Conservation (phyloP, 2,113 vertebrate genomes). For the Myiagra hebetior region DNA sequence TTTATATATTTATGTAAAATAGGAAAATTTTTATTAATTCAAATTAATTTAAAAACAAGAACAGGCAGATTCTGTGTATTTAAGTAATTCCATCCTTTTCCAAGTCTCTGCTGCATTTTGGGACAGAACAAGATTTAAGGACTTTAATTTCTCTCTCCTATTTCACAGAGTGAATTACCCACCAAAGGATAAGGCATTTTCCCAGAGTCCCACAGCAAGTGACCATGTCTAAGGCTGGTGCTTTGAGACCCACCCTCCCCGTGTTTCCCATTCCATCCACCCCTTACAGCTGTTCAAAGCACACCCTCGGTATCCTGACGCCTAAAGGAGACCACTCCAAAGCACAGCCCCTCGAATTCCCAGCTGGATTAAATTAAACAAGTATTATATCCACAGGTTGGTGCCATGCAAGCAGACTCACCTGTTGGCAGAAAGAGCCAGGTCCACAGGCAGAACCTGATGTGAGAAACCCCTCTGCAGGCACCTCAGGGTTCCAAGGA, state of each 20-base stretch:
- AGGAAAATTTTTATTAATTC: background rate
- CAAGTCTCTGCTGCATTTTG: background rate
- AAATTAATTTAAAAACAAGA: background rate
- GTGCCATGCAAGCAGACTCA: background rate
- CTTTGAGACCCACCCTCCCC: background rate
- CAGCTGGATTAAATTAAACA: background rate
- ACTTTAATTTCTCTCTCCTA: background rate
- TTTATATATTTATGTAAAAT: background rate
- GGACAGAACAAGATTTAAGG: background rate
- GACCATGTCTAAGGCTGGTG: background rate
- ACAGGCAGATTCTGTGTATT: background rate
- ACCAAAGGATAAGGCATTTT: background rate
- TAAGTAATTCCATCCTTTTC: background rate
- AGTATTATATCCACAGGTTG: background rate
- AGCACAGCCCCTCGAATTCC: background rate
- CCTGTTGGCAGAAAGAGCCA: background rate
- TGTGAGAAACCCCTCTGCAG: background rate
- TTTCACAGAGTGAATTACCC: background rate
- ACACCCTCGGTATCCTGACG: fast-evolving
- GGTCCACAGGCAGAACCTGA: background rate
- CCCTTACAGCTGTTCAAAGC: fast-evolving
- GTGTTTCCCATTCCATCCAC: background rate
- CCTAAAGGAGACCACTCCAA: background rate
- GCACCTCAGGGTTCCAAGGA: background rate
- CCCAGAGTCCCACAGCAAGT: background rate